Conservation (phyloP, 1,140 invertebrate species). For the Argopecten irradians region DNA sequence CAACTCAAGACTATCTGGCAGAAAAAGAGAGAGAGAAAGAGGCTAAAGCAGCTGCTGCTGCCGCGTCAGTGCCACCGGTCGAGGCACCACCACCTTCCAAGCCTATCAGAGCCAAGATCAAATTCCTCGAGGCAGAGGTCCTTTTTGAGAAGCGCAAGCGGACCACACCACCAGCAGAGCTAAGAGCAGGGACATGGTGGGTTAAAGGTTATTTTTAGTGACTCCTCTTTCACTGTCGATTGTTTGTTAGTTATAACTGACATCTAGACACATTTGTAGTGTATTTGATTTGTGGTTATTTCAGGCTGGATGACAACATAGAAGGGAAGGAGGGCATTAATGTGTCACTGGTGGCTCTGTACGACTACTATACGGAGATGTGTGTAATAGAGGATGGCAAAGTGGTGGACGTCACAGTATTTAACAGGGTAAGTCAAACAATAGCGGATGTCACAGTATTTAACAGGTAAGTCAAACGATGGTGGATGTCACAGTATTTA, state of each 20-base stretch:
- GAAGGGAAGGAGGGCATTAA: slow-evolving; percentile 59
- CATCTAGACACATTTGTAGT: not conserved
- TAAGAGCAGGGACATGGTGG: slow-evolving; percentile 66
- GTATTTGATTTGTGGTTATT: slow-evolving; percentile 28
- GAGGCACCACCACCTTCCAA: slow-evolving; percentile 24
- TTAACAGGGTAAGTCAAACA: not conserved
- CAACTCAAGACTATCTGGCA: slow-evolving; percentile 62
- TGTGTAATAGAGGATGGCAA: slow-evolving; percentile 59
- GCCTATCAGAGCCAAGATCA: slow-evolving; percentile 7
- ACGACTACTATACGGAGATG: slow-evolving; percentile 66
- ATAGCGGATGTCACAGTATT: no score
- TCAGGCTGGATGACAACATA: slow-evolving; percentile 66
- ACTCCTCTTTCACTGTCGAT: no score
- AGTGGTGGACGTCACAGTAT: slow-evolving; percentile 54
- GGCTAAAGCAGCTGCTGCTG: slow-evolving; percentile 38
- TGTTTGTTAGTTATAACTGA: not conserved
- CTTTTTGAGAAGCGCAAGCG: slow-evolving; percentile 68
- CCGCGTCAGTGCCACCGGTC: not conserved
- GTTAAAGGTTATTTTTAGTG: not conserved
- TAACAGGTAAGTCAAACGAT: no score
- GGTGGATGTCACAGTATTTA: no score
- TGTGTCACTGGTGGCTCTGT: slow-evolving; percentile 58
- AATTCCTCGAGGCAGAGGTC: slow-evolving; percentile 59
- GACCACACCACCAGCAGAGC: slow-evolving; percentile 62
- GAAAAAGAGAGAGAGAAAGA: slow-evolving; percentile 61